Evolutionary conservation across 2,113 vertebrate species (phyloP).

Genomic region (Platichthys flesus): DNA sequence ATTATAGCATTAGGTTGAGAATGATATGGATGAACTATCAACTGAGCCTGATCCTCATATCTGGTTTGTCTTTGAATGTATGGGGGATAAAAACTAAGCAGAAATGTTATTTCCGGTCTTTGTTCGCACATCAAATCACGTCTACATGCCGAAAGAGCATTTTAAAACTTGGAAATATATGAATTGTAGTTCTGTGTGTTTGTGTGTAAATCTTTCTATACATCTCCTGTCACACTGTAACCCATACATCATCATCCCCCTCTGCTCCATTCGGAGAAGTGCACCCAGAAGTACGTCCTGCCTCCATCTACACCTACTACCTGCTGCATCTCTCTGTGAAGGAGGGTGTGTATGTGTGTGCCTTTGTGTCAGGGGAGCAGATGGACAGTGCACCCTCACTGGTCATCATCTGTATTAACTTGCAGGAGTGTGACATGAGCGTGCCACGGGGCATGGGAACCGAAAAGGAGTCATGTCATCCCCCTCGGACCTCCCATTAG

Average conservation of each 20-base stretch:
- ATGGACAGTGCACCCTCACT: slow-evolving; percentile 73
- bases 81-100: no score
- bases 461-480: slow-evolving; percentile 60
- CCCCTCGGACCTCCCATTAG: slow-evolving; percentile 57
- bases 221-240: slow-evolving; percentile 9
- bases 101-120: no score
- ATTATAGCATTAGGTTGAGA: no score
- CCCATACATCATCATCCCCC: slow-evolving; percentile 3
- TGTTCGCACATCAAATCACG: no score
- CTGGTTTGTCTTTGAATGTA: background rate
- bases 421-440: slow-evolving; percentile 71
- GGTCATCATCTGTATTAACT: slow-evolving; percentile 63
- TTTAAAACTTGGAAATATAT: no score
- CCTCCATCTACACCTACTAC: slow-evolving; percentile 14
- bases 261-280: background rate
- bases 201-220: background rate
- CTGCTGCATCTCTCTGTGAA: slow-evolving; percentile 19
- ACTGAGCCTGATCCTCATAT: no score
- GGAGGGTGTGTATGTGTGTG: slow-evolving; percentile 14
- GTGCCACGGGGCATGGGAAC: slow-evolving; percentile 81
- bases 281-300: background rate
- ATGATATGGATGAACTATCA: no score
- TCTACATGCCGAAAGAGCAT: no score
- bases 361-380: slow-evolving; percentile 72
- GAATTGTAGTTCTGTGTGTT: no score